Conservation (phyloP, 2,888 invertebrate species). For the Anodontia alba region DNA sequence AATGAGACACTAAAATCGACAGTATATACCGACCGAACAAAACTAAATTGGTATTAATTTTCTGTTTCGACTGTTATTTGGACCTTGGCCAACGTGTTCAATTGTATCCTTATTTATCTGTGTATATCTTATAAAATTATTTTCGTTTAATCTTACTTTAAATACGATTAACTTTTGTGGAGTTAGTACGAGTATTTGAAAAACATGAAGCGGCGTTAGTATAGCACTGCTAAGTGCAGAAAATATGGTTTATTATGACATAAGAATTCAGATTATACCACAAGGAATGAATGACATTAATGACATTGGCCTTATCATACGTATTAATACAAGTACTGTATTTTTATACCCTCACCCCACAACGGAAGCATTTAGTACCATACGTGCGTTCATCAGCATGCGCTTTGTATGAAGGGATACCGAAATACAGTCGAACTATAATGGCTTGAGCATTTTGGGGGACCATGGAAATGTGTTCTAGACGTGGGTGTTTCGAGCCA, state of each 20-base stretch:
- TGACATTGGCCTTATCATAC: no score
- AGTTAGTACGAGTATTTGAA: neutral
- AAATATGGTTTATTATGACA: neutral
- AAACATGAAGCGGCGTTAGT: neutral
- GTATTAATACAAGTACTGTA: no score
- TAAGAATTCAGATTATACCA: neutral
- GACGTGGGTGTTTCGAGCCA: no score
- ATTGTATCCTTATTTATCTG: neutral
- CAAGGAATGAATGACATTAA: no score
- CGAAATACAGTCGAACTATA: no score
- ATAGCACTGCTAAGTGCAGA: neutral
- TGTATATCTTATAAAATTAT: slow-evolving; percentile 2
- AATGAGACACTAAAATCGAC: neutral
- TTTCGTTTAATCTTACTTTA: slow-evolving; percentile 9
- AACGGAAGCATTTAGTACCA: no score
- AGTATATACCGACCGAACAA: neutral
- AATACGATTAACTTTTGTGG: neutral
- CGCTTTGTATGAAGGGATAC: no score
- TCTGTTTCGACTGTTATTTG: neutral
- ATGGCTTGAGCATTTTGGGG: no score
- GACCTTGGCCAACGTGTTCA: neutral
- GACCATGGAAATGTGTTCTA: no score
- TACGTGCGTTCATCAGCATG: no score
- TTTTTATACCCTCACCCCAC: no score
- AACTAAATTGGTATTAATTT: neutral